Base-by-base conservation (phyloP, 2,113 vertebrate species). In the Recurvirostra avosetta region DNA sequence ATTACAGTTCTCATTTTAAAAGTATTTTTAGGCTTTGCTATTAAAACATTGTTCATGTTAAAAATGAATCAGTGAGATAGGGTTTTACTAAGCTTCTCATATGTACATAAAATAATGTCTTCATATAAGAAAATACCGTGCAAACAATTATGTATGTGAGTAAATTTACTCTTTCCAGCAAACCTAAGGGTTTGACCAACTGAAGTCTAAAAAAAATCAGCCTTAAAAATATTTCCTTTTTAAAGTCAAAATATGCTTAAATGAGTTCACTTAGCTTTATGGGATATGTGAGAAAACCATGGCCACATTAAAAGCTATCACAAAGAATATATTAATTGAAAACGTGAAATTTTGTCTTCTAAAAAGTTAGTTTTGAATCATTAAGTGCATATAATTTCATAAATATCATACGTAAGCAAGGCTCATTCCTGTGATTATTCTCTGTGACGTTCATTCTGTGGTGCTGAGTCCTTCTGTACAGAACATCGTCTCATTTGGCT, bases 361-460 rank as follows among this genome's bases (percentile, higher is more conserved):
- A 81, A 92, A 94, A 95, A 86, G 49, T 92, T 94, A 68, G 36
- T 67, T 96, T 94, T 94, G 65, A 89, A 72, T 96, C 84, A 53
- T 77, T 91, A 80, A 82, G 19, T 88, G 29, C 32, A 52, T 80
- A 59, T 56, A 61, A 83, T 83, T 94, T 74, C 40, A 62, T 76
- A 86, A 70, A 38, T 88, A 71, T 50, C 22, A 25, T 49, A 36
- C 38, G 32, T 70, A 68, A 85, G 36, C n/a, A 52, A n/a, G 32
- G 45, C 43, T 95, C 4, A 34, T 78, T 43, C 56, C 62, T 76
- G 22, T 49, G 79, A 53, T 66, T 75, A 13, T 81, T 81, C 65
- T 90, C 49, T 73, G 22, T 43, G 38, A 8, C 11, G 3, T 83
- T 92, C 20, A 9, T 43, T 75, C 32, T 65, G 53, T 74, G 20